phyloP scores from a whole-genome alignment of 2,113 vertebrate species.

The Corydoras maculifer region DNA sequence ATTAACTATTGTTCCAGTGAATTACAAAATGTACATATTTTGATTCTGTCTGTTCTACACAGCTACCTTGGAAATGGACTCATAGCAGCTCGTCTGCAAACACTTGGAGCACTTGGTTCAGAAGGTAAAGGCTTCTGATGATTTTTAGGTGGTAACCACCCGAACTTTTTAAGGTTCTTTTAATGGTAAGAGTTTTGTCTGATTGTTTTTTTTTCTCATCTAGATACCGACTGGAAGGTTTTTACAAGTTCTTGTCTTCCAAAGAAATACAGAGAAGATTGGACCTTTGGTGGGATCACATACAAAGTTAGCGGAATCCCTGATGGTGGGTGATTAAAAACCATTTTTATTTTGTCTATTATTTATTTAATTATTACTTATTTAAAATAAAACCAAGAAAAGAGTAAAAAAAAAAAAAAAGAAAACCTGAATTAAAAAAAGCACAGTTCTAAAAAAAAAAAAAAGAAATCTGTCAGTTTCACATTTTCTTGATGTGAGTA shows the following conservation, averaged over 20 bases:
- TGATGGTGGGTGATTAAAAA: constrained; percentile 71
- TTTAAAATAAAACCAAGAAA: too few relatives aligned
- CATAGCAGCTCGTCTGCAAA: constrained; percentile 82
- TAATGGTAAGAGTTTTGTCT: not conserved
- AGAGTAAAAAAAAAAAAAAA: not conserved
- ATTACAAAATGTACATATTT: constrained; percentile 9
- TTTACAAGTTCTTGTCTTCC: constrained; percentile 89
- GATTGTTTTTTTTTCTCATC: constrained; percentile 22
- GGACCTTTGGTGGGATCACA: constrained; percentile 82
- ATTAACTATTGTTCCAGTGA: not conserved
- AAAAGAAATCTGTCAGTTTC: not conserved
- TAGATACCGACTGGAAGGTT: constrained; percentile 68
- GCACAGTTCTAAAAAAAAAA: not conserved
- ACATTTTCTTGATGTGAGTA: constrained; percentile 10
- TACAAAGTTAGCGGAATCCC: constrained; percentile 86
- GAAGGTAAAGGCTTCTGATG: constrained; percentile 67
- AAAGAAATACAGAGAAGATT: constrained; percentile 81
- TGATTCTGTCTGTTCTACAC: constrained; percentile 39
- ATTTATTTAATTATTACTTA: too few relatives aligned
- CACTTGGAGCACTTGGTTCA: constrained; percentile 80
- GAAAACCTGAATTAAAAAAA: not conserved
- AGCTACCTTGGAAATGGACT: constrained; percentile 96
- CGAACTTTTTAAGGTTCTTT: not conserved
- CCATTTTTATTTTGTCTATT: not conserved
- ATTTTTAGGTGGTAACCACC: not conserved